A percentile compares a stretch with the other conserved stretches of the same genome.
phyloP scores from a whole-genome alignment of 2,113 vertebrate species.

The Alouatta palliata region DNA sequence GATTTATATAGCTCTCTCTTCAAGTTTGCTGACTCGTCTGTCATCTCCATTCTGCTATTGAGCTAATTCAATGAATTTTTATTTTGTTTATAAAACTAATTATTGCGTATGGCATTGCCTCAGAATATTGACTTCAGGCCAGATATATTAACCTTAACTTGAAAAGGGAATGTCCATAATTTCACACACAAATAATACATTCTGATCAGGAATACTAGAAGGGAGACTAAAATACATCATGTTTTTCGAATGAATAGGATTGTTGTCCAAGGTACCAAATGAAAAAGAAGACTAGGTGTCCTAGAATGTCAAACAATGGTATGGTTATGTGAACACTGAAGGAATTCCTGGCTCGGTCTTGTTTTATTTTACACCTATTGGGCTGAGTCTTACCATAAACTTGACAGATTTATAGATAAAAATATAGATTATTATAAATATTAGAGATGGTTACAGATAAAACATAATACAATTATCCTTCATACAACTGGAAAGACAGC shows the following conservation, averaged over 20 bases:
- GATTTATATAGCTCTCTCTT: background rate
- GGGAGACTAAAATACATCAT: background rate
- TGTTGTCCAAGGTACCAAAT: background rate
- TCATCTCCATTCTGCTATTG: background rate
- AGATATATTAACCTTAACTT: background rate
- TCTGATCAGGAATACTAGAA: background rate
- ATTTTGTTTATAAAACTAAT: background rate
- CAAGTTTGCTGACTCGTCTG: background rate
- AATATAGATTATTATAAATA: background rate
- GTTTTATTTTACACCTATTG: too few relatives aligned
- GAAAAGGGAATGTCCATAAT: background rate
- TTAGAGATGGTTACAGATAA: background rate
- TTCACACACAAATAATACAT: background rate
- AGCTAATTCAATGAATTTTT: background rate
- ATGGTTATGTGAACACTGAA: too few relatives aligned
- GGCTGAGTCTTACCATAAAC: background rate
- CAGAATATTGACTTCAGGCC: background rate
- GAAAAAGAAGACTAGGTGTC: background rate
- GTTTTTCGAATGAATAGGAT: background rate
- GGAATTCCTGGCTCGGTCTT: background rate
- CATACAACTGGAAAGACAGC: too few relatives aligned
- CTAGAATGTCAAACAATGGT: background rate
- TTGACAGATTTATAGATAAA: background rate
- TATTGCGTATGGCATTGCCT: background rate
- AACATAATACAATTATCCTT: too few relatives aligned